Evolutionary conservation across 2,888 invertebrate species (phyloP).

Genomic region (Zaprionus lineosus): DNA sequence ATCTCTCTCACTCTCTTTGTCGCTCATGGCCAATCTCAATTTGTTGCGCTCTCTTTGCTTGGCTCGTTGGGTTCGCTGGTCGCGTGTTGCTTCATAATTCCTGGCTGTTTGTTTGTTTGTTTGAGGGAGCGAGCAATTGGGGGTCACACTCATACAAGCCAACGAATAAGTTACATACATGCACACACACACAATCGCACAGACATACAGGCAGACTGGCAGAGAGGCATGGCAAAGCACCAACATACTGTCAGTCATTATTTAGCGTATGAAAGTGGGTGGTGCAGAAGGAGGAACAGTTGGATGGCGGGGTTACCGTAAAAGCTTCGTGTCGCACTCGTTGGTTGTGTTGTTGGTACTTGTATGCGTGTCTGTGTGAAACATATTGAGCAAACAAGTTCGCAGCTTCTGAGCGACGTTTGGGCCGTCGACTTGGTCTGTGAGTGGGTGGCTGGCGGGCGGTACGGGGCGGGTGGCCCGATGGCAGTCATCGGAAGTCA

Average conservation of each 20-base stretch:
- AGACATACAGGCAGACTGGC: not conserved
- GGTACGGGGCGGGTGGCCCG: constrained; percentile 13
- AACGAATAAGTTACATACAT: constrained; percentile 25
- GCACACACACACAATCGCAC: not conserved
- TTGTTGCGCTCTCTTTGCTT: constrained; percentile 55
- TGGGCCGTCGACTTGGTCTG: constrained; percentile 13
- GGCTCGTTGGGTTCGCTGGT: constrained; percentile 55
- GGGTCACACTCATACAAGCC: constrained; percentile 59
- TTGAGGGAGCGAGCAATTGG: constrained; percentile 76
- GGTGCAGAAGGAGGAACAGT: constrained; percentile 15
- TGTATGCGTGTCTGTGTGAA: constrained; percentile 61
- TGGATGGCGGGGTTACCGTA: constrained; percentile 15
- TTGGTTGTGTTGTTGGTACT: constrained; percentile 30
- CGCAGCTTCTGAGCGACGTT: constrained; percentile 73
- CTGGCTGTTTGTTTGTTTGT: constrained; percentile 57
- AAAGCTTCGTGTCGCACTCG: constrained; percentile 66
- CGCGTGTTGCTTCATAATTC: constrained; percentile 67
- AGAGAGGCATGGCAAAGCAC: constrained; percentile 50
- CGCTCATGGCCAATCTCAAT: constrained; percentile 35
- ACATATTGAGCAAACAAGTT: constrained; percentile 81
- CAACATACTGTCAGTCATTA: constrained; percentile 78
- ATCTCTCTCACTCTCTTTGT: not conserved
- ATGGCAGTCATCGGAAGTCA: constrained; percentile 78
- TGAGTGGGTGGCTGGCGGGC: constrained; percentile 33
- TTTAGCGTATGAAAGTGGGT: constrained; percentile 64